Evolutionary conservation across 2,888 invertebrate genomes (phyloP).

Genomic region (Clivina fossor): DNA sequence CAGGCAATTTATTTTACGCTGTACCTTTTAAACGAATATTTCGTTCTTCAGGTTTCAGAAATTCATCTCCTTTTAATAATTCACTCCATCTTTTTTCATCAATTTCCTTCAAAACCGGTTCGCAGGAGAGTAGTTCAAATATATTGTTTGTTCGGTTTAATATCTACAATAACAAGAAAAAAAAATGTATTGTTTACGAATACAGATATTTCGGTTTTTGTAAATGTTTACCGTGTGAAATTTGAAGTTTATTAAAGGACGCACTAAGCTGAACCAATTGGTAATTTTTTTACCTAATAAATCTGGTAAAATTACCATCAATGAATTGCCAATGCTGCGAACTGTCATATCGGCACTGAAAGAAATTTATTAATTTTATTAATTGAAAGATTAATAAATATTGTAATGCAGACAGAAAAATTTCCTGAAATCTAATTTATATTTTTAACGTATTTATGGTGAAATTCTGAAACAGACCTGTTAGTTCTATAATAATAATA

Average conservation of each 20-base stretch:
- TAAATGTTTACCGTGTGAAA: slow-evolving; percentile 90
- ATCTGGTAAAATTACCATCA: slow-evolving; percentile 87
- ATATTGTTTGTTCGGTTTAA: slow-evolving; percentile 94
- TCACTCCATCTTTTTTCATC: slow-evolving; percentile 57
- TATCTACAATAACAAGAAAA: slow-evolving; percentile 65
- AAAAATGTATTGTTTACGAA: slow-evolving; percentile 4
- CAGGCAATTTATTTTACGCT: background rate
- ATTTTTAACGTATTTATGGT: background rate
- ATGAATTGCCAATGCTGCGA: slow-evolving; percentile 84
- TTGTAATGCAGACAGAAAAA: background rate
- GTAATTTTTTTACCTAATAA: slow-evolving; percentile 87
- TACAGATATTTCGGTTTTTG: slow-evolving; percentile 24
- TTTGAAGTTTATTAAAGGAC: slow-evolving; percentile 91
- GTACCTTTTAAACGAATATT: slow-evolving; percentile 78
- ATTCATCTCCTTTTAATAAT: slow-evolving; percentile 63
- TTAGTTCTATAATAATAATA: too few relatives aligned
- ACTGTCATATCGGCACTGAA: slow-evolving; percentile 83
- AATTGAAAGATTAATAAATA: background rate
- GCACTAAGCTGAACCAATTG: slow-evolving; percentile 87
- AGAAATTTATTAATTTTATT: slow-evolving; percentile 34
- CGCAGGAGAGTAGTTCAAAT: slow-evolving; percentile 89
- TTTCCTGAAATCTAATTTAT: background rate
- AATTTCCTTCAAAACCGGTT: slow-evolving; percentile 74
- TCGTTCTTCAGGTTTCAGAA: slow-evolving; percentile 70
- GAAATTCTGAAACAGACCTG: too few relatives aligned